Evolutionary conservation across 2,797 vertebrate genomes (phyloP), one percentile per base, ranked within the genome.

Genomic region (Sebastes vulpes): DNA sequence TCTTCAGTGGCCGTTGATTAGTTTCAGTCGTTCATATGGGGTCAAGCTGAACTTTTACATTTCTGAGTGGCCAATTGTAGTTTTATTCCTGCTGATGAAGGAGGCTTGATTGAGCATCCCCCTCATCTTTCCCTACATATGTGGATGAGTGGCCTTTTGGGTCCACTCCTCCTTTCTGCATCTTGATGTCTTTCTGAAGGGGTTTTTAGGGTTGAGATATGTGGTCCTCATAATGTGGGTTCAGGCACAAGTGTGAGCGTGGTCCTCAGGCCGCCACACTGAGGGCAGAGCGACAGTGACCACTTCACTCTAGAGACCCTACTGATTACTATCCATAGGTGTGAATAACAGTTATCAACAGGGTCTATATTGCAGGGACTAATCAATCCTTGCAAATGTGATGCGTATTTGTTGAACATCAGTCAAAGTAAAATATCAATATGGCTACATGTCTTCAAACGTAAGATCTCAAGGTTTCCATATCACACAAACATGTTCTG

Each of bases 11-110:
- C 57, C 3, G 35, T 67, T 83, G 84, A 90, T 93, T 86, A 82
- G 76, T 77, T 68, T 38, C 31, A 50, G 25, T 58, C n/a, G 60
- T 80, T 82, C 83, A 56, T 29, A 59, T 77, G 57, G 54, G 66
- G 65, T 80, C 65, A 54, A 65, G 76, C 58, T 82, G 69, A 90
- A 89, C 69, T 86, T 83, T 84, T 57, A 72, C 54, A 76, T 81
- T 72, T 75, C 64, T 20, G 53, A 88, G 82, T 53, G 76, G 66
- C 76, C 79, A 70, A 81, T 65, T 82, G 72, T 28, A 57, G 65
- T 75, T 81, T 65, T 65, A 63, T 78, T 76, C 70, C 32, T 32
- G 48, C 79, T 82, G 83, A 89, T 90, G 53, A 91, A 88, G 72
- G 69, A 85, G 70, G 70, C 83, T 72, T 74, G 76, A 88, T 83